phyloP scores from a whole-genome alignment of 2,113 vertebrate species.

The Asarcornis scutulata region DNA sequence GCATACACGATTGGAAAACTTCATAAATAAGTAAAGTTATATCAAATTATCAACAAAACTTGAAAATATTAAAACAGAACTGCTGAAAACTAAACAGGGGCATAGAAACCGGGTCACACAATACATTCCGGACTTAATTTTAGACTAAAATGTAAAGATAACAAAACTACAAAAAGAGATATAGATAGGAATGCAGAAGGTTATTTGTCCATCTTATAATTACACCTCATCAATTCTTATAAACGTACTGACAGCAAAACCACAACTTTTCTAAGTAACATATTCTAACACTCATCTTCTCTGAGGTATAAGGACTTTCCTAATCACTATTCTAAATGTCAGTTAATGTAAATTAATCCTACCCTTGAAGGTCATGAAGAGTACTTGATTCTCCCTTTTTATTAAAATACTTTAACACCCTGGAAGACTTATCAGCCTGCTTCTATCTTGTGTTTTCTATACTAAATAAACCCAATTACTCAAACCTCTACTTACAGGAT shows the following conservation, averaged over 20 bases:
- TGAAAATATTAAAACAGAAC: background rate
- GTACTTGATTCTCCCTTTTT: background rate
- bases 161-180: background rate
- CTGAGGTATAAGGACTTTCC: background rate
- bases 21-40: background rate
- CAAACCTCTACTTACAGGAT: background rate
- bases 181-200: background rate
- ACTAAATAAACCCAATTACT: rapidly evolving
- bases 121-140: background rate
- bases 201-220: background rate
- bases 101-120: background rate
- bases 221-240: background rate
- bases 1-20: background rate
- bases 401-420: background rate
- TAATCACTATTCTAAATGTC: background rate
- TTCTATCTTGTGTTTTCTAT: background rate
- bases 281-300: background rate
- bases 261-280: background rate
- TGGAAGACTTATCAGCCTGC: background rate
- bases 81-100: background rate
- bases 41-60: background rate
- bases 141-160: background rate
- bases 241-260: background rate
- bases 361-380: background rate
- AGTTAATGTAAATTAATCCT: background rate